These are phyloP conservation scores for Oryzias celebensis DNA, from an alignment of 2,113 vertebrate species.

Conservation along the genomic window DNA sequence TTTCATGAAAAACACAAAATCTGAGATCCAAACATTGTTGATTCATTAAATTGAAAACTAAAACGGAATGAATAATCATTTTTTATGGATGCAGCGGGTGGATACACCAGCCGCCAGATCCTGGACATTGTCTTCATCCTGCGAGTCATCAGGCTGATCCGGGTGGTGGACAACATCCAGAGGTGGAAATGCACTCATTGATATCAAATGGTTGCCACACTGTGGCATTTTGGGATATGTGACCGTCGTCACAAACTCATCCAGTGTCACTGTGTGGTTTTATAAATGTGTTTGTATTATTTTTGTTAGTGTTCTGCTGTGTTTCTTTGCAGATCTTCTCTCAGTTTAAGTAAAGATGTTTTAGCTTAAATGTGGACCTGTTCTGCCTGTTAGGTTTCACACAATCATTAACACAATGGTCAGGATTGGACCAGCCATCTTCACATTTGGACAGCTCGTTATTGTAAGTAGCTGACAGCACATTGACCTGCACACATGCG, in stretches of 20 bases:
- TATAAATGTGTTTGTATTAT: no score
- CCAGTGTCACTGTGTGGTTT: no score
- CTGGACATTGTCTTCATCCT: slow-evolving; percentile 93
- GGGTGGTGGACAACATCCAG: slow-evolving; percentile 87
- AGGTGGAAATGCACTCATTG: slow-evolving; percentile 66
- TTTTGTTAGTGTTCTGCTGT: no score
- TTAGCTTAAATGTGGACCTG: neutral
- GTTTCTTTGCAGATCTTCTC: no score
- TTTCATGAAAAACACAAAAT: no score
- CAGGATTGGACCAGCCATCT: slow-evolving; percentile 87
- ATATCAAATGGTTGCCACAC: neutral
- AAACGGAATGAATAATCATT: neutral
- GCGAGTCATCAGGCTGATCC: slow-evolving; percentile 84
- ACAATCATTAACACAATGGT: slow-evolving; percentile 90
- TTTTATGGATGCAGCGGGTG: slow-evolving; percentile 47
- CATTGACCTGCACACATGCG: neutral
- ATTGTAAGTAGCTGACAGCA: slow-evolving; percentile 77
- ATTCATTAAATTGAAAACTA: neutral
- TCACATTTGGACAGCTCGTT: slow-evolving; percentile 89
- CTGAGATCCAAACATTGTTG: no score
- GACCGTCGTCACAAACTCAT: no score
- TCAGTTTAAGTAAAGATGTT: neutral
- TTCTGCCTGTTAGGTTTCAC: slow-evolving; percentile 73
- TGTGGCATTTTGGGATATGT: no score
- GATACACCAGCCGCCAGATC: slow-evolving; percentile 87